Evolutionary conservation across 2,888 invertebrate genomes (phyloP).

Genomic region (Aricia artaxerxes): DNA sequence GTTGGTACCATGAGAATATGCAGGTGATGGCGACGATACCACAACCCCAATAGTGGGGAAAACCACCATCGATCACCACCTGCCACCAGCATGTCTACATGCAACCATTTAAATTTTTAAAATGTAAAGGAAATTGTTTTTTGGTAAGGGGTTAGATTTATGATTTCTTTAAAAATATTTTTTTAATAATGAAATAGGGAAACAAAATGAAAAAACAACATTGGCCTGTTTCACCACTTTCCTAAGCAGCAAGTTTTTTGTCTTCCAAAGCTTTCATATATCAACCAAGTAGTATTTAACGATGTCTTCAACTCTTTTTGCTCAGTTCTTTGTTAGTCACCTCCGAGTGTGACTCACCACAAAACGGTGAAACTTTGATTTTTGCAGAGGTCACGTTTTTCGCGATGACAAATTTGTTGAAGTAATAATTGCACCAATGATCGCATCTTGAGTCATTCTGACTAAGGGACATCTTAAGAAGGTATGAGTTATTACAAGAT

Average conservation of each 20-base stretch:
- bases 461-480: not conserved
- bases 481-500: not conserved
- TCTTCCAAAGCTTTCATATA: not conserved
- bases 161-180: too few species aligned
- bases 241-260: too few species aligned
- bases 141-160: too few species aligned
- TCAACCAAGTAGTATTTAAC: not conserved
- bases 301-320: not conserved
- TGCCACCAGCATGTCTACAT: not conserved
- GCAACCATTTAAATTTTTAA: not conserved
- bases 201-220: too few species aligned
- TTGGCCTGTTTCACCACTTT: too few species aligned
- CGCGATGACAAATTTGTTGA: slow-evolving; percentile 19
- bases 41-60: not conserved
- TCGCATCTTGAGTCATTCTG: slow-evolving; percentile 8
- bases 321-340: slow-evolving; percentile 1
- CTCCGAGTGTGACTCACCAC: not conserved
- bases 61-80: not conserved
- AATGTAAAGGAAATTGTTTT: not conserved
- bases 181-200: too few species aligned
- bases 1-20: not conserved
- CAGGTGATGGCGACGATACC: not conserved
- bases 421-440: slow-evolving; percentile 5
- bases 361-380: slow-evolving; percentile 13
- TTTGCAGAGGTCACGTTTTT: slow-evolving; percentile 17